phyloP scores from a whole-genome alignment of 2,888 invertebrate species.

The Microdon myrmicae region DNA sequence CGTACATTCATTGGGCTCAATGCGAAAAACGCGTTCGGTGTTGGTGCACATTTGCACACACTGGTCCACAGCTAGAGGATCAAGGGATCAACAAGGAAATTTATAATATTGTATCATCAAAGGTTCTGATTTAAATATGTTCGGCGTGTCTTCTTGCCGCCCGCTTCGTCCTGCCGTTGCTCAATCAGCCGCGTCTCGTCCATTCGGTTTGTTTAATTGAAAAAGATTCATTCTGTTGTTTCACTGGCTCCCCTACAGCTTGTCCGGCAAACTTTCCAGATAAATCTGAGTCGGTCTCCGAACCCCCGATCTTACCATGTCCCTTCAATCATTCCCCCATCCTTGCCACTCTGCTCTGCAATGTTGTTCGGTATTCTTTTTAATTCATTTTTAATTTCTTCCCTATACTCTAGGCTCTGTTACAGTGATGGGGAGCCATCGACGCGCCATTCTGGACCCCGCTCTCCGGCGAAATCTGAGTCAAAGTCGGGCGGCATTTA shows the following conservation, averaged over 20 bases:
- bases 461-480: slow-evolving; percentile 36
- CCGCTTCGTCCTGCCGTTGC: background rate
- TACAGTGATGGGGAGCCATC: too few species aligned
- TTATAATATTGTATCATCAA: slow-evolving; percentile 39
- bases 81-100: slow-evolving; percentile 35
- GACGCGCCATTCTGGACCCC: too few species aligned
- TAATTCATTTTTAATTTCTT: slow-evolving; percentile 46
- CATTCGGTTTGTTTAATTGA: slow-evolving; percentile 65
- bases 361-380: slow-evolving; percentile 52
- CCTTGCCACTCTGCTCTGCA: slow-evolving; percentile 42
- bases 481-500: slow-evolving; percentile 41
- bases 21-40: slow-evolving; percentile 52
- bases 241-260: slow-evolving; percentile 37
- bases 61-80: slow-evolving; percentile 27
- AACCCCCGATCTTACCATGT: slow-evolving; percentile 1
- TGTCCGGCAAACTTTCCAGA: slow-evolving; percentile 55
- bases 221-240: slow-evolving; percentile 58
- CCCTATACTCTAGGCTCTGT: slow-evolving; percentile 10
- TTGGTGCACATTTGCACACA: slow-evolving; percentile 26
- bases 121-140: slow-evolving; percentile 54
- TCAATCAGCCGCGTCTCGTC: slow-evolving; percentile 41
- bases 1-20: slow-evolving; percentile 38
- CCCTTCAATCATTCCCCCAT: background rate
- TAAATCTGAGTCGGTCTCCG: slow-evolving; percentile 50
- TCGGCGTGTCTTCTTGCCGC: slow-evolving; percentile 52